Evolutionary conservation across 2,888 invertebrate species (phyloP), one percentile per base, ranked within the genome.

Genomic region (Papilio elwesi): DNA sequence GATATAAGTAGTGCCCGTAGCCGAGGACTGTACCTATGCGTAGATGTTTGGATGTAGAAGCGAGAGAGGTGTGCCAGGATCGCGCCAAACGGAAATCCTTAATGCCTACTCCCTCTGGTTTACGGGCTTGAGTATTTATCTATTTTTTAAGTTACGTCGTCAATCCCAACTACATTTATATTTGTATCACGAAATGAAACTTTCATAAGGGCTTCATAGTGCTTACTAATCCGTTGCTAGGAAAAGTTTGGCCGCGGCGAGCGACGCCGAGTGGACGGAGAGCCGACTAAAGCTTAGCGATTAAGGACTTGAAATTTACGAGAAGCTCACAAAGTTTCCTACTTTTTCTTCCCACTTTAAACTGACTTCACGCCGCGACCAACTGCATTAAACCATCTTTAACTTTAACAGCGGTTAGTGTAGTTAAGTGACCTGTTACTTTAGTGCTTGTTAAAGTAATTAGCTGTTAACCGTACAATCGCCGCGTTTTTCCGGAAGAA

Each of bases 251-350:
- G 62, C 67, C 12, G 51, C 43, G 47, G 51, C 52, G 36, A 53
- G 53, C 26, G 26, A 26, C 36, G 26, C 55, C 52, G 52, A 68
- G 68, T 73, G 64, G 63, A 49, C 49, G 9, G 16, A 62, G 55
- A 73, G 68, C 68, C 53, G 63, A 59, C 63, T 68, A 73, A 64
- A 68, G 55, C 51, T 48, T 38, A 36, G 36, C 71, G 67, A 71
- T 71, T 66, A 71, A 71, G 43, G 62, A 67, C 67, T 71, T 67
- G 47, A 71, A 62, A 71, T 48, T 49, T 68, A 62, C 10, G 15
- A 64, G 53, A 67, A 67, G 16, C 63, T 68, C 53, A 64, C 68
- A 72, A 55, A 68, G 69, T 73, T 73, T 64, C 49, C 59, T 12
- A 62, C 59, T 62, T 62, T 43, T 69, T 65, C 49, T 43, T 16